A percentile compares a stretch with the other conserved stretches of the same genome.
Evolutionary conservation across 2,888 invertebrate genomes (phyloP).

Genomic region (Tromatobia lineatoria): DNA sequence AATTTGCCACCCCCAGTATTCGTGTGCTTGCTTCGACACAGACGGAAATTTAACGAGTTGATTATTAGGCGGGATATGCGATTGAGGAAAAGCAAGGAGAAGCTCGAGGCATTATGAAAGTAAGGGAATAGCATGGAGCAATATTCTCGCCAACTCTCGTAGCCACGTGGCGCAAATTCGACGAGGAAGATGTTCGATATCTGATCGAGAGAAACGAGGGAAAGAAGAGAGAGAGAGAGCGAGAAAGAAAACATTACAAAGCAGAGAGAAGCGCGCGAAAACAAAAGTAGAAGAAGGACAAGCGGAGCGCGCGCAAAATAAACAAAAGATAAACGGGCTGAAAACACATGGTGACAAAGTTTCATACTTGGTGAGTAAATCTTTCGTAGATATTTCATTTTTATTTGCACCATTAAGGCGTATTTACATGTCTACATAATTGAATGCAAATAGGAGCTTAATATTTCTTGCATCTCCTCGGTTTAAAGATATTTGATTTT

Average conservation of each 20-base stretch:
- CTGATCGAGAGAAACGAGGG: conserved; percentile 41
- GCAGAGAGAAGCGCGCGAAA: conserved; percentile 13
- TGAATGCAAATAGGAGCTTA: too few species aligned
- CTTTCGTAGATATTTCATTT: neutral
- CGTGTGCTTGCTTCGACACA: conserved; percentile 32
- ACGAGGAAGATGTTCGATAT: conserved; percentile 57
- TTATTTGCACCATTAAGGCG: neutral
- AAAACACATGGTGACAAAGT: conserved; percentile 31
- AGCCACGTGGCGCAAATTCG: conserved; percentile 62
- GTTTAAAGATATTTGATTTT: too few species aligned
- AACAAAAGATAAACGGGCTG: neutral
- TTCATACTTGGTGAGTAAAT: conserved; percentile 41
- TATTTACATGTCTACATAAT: neutral
- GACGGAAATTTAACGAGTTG: neutral
- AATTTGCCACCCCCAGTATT: conserved; percentile 34
- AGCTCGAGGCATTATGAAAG: conserved; percentile 42
- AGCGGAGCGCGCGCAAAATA: conserved; percentile 5
- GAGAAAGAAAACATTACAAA: conserved; percentile 1
- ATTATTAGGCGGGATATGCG: neutral
- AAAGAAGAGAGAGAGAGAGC: conserved; percentile 21
- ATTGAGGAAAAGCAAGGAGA: neutral
- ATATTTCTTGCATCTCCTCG: too few species aligned
- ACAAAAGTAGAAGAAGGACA: conserved; percentile 9
- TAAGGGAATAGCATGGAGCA: conserved; percentile 21
- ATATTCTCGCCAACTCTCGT: conserved; percentile 33